Base-by-base conservation (phyloP, 2,797 vertebrate species). In the Hylomyscus alleni region DNA sequence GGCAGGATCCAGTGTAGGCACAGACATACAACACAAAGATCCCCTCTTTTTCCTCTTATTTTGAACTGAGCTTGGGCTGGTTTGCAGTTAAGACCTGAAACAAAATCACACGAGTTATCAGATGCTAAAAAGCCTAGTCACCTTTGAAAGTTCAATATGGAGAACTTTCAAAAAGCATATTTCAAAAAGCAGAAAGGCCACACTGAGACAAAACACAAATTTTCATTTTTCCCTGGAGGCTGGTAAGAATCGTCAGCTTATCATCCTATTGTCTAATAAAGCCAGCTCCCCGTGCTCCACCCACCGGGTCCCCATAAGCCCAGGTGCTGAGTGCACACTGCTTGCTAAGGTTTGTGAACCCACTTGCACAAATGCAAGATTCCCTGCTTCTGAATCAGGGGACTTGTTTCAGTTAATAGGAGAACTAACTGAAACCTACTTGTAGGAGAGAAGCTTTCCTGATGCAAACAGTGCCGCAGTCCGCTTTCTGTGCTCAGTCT, bases 41-140 rank as follows among this genome's bases (percentile, higher is more conserved):
- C 5, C 15, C 94, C 92, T 91, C 1, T 97, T 97, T 96, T 84
- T 81, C 92, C 60, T 81, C 90, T 72, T n/a, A 94, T 76, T 95
- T 90, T 92, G 94, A 94, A 19, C 52, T 76, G 93, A 98, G 88
- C 96, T 37, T 92, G 54, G 83, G 86, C 78, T 92, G 93, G 93
- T 96, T 96, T 96, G 83, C 77, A 87, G 24, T 6, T 90, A 67
- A 94, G 69, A 89, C 31, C 69, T 69, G 52, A 95, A 97, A 92
- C 29, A 78, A 93, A 93, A 62, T 94, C 58, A 1, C 10, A 3
- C 19, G 40, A 52, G n/a, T 88, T 81, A 89, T 67, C 37, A 97
- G 91, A 92, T 84, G 67, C n/a, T 91, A 40, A 67, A 94, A 89
- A 76, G 37, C 65, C 88, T 52, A 40, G 44, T 90, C n/a, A 72